Evolutionary conservation across 2,888 invertebrate genomes (phyloP), one percentile per base, ranked within the genome.

Genomic region (Dermolepida albohirtum): DNA sequence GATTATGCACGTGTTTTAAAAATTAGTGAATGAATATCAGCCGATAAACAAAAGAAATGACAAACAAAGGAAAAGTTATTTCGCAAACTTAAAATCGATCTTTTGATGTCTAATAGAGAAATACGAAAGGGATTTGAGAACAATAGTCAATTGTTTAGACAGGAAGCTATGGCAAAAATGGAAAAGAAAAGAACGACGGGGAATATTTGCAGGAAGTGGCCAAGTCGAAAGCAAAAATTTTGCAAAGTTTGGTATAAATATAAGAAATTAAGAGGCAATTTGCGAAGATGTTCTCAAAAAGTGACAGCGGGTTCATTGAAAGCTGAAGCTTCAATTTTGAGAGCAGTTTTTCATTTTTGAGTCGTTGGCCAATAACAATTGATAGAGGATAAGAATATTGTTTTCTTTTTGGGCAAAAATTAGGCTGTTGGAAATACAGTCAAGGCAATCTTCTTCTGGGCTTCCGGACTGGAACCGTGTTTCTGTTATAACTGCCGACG

Each of bases 1-100:
- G 76, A 74, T 39, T 82, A 81, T 52, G 80, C 82, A 64, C 70
- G 73, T 29, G 75, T 82, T 29, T 73, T 81, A 73, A 2, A 75
- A 78, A 64, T 69, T 82, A 4, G 74, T 80, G 65, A 16, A 66
- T 5, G 81, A 80, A 51, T 75, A 78, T 41, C 74, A 80, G 65
- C 49, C 66, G 7, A 40, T 78, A 8, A 66, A 76, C 17, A 68
- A 73, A 4, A 76, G 80, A 62, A 78, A 77, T 27, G 73, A 76
- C 14, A 64, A 74, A 8, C n/a, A n/a, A n/a, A 69, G 74, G 1
- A 65, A 70, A 43, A 67, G 69, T 10, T 79, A 82, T 72, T 69
- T 79, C 14, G 72, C 75, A 1, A 79, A 80, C 69, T 68, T 83
- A 22, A 80, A 82, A 70, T 55, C 59, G 6, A 76, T 80, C 17